Evolutionary conservation across 2,888 invertebrate genomes (phyloP), one percentile per base, ranked within the genome.

Genomic region (Drosophila parthenogenetica): DNA sequence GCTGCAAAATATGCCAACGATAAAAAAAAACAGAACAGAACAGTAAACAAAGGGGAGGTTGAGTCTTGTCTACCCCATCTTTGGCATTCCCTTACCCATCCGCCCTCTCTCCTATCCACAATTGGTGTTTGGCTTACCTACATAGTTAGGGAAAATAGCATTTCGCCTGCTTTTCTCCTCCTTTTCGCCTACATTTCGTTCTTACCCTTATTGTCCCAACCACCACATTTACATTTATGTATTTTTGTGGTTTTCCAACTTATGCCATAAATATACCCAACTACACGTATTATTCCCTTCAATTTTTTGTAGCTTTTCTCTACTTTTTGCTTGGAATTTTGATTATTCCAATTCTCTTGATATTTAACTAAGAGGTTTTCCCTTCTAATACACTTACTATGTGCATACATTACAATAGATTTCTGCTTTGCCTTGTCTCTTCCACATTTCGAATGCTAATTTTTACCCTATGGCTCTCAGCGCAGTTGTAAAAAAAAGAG

Each of bases 1-100:
- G 80, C 80, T 77, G 80, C 64, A 85, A 76, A 76, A 85, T 81
- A 81, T 81, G 81, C 81, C 79, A 85, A 61, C 85, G 74, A 74
- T 77, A 69, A 66, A 81, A 69, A 67, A 55, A 57, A 51, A 51
- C 37, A 22, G 7, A 29, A 29, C 7, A 2, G 8, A 8, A 29
- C 29, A 29, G 29, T 8, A 29, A 35, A 10, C 19, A 37, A 57
- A n/a, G 35, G 35, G 11, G 35, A 37, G 35, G 13, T n/a, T 48
- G 48, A 48, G 48, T 16, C 48, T 17, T 32, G 29, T 16, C 29
- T 32, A 48, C 29, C 29, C 29, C 45, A 42, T 11, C 42, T 3
- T 37, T n/a, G 13, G 35, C 29, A 25, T 25, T 7, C 25, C 25
- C 25, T 19, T 19, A 3, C 3, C 2, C 19, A 19, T 3, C 25